These are phyloP conservation scores for Anagrus nilaparvatae DNA, from an alignment of 1,140 invertebrate species.

Conservation along the genomic window DNA sequence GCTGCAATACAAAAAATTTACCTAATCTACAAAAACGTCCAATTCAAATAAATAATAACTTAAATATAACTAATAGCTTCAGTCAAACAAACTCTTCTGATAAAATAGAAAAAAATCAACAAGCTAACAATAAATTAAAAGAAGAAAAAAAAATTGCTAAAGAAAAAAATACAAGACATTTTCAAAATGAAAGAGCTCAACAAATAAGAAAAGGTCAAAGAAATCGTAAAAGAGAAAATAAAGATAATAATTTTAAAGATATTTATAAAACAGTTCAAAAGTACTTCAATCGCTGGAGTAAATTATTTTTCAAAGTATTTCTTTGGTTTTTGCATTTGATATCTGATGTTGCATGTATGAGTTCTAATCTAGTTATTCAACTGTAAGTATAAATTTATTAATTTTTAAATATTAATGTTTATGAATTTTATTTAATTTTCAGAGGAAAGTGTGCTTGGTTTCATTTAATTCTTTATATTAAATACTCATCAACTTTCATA, in stretches of 20 bases:
- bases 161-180: conserved; percentile 37
- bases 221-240: conserved; percentile 33
- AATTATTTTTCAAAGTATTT: conserved; percentile 53
- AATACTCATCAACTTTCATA: conserved; percentile 35
- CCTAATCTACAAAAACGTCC: conserved; percentile 30
- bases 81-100: conserved; percentile 30
- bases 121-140: conserved; percentile 37
- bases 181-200: conserved; percentile 38
- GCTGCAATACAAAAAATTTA: conserved; percentile 21
- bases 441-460: conserved; percentile 38
- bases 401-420: conserved; percentile 15
- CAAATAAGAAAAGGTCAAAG: conserved; percentile 35
- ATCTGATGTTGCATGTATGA: conserved; percentile 66
- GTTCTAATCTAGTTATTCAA: conserved; percentile 62
- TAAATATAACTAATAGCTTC: conserved; percentile 32
- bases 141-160: conserved; percentile 40
- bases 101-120: conserved; percentile 40
- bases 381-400: conserved; percentile 54
- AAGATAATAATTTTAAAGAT: conserved; percentile 35
- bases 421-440: conserved; percentile 17
- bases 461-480: conserved; percentile 34
- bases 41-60: conserved; percentile 40
- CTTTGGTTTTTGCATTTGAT: conserved; percentile 68
- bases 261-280: conserved; percentile 42
- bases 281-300: conserved; percentile 56